These are phyloP conservation scores for Anticlea derivata DNA, from an alignment of 2,888 invertebrate species.

Conservation along the genomic window DNA sequence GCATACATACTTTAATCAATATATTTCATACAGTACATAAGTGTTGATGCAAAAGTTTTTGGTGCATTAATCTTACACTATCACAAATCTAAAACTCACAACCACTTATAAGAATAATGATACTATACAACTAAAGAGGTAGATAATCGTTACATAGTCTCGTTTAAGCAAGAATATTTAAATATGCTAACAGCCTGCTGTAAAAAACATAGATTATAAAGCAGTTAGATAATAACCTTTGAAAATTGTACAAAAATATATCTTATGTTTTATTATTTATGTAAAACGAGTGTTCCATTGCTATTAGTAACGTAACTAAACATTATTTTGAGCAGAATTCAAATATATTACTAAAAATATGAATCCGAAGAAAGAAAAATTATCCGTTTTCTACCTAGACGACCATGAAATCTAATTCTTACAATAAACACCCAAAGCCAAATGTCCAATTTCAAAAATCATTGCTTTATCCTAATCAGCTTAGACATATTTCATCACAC, in stretches of 20 bases:
- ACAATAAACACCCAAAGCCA: conserved; percentile 18
- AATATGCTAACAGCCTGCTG: neutral
- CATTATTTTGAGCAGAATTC: conserved; percentile 7
- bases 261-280: conserved; percentile 5
- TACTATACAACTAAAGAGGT: conserved; percentile 22
- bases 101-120: conserved; percentile 15
- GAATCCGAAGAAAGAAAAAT: no score
- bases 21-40: no score
- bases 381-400: neutral
- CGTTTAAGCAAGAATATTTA: neutral
- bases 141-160: conserved; percentile 14
- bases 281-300: neutral
- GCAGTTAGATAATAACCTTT: conserved; percentile 11
- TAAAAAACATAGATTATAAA: conserved; percentile 1
- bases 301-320: neutral
- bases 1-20: neutral
- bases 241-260: conserved; percentile 20
- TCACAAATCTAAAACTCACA: conserved; percentile 22
- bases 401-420: conserved; percentile 10
- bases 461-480: neutral
- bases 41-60: neutral
- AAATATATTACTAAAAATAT: neutral
- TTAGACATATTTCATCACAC: conserved; percentile 4
- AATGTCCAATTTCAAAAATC: conserved; percentile 1
- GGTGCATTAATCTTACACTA: conserved; percentile 6